Conservation (phyloP, 2,888 invertebrate genomes). For the Leptinotarsa tumamoca region DNA sequence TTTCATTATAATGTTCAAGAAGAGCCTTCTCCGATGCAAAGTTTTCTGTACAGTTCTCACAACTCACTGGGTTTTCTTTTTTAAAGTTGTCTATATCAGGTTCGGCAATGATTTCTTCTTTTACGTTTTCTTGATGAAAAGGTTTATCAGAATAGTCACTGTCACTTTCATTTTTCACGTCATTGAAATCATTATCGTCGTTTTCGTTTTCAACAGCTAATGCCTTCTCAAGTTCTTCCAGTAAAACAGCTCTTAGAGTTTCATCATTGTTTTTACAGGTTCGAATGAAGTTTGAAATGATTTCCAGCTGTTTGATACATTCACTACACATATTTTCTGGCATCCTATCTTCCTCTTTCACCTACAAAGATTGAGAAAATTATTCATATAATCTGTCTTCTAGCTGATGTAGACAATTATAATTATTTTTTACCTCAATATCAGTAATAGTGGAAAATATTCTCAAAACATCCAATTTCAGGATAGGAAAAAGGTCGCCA, state of each 20-base stretch:
- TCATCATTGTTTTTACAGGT: constrained; percentile 42
- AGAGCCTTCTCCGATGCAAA: constrained; percentile 34
- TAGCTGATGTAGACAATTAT: neutral
- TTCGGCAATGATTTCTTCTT: constrained; percentile 42
- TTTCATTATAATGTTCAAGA: constrained; percentile 41
- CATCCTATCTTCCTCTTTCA: constrained; percentile 42
- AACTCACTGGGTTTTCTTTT: constrained; percentile 32
- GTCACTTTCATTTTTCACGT: constrained; percentile 40
- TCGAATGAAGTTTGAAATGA: constrained; percentile 37
- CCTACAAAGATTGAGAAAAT: constrained; percentile 31
- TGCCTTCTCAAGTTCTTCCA: constrained; percentile 34
- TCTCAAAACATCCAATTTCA: constrained; percentile 31
- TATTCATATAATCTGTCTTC: neutral
- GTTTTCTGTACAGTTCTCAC: constrained; percentile 42
- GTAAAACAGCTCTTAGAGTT: constrained; percentile 32
- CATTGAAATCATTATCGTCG: constrained; percentile 27
- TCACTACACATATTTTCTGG: constrained; percentile 45
- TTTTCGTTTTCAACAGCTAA: constrained; percentile 26
- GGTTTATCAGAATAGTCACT: constrained; percentile 25
- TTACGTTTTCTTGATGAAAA: constrained; percentile 36
- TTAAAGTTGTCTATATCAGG: constrained; percentile 37
- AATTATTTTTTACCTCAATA: constrained; percentile 38
- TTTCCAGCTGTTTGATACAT: constrained; percentile 41
- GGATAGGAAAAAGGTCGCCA: constrained; percentile 37
- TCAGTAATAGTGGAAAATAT: constrained; percentile 34